phyloP scores from a whole-genome alignment of 2,113 vertebrate genomes.

The Prionailurus bengalensis region DNA sequence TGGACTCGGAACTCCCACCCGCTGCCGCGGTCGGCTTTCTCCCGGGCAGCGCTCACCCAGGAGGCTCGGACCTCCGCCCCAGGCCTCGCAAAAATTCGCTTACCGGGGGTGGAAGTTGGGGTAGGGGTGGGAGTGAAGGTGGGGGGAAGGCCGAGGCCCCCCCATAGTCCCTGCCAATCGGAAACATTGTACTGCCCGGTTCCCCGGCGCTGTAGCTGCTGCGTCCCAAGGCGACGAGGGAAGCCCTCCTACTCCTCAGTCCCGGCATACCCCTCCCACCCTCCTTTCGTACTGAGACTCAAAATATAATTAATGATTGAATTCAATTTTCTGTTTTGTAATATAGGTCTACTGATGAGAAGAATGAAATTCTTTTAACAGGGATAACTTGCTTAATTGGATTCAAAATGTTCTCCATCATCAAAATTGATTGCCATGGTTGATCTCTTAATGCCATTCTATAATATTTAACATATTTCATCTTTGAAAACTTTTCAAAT shows the following conservation, averaged over 20 bases:
- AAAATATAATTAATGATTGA: not conserved
- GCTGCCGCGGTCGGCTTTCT: fast-evolving
- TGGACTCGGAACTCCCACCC: not conserved
- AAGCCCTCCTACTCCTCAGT: not conserved
- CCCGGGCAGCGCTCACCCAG: fast-evolving
- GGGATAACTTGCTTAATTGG: not conserved
- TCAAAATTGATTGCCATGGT: not conserved
- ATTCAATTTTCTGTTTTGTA: not conserved
- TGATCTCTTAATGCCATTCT: not conserved
- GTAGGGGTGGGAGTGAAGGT: too few species aligned
- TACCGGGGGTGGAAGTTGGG: too few species aligned
- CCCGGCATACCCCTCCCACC: not conserved
- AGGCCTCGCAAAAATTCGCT: not conserved
- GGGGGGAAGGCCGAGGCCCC: not conserved
- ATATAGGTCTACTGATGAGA: not conserved
- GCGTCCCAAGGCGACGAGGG: fast-evolving
- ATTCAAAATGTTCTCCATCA: not conserved
- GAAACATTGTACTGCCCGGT: not conserved
- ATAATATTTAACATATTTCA: not conserved
- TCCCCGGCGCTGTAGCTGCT: fast-evolving
- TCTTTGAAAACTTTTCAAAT: not conserved
- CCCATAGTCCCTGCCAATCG: not conserved
- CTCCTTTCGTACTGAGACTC: not conserved
- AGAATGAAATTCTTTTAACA: not conserved
- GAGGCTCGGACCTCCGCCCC: fast-evolving